phyloP scores from a whole-genome alignment of 2,888 invertebrate species.

The Muscina levida region DNA sequence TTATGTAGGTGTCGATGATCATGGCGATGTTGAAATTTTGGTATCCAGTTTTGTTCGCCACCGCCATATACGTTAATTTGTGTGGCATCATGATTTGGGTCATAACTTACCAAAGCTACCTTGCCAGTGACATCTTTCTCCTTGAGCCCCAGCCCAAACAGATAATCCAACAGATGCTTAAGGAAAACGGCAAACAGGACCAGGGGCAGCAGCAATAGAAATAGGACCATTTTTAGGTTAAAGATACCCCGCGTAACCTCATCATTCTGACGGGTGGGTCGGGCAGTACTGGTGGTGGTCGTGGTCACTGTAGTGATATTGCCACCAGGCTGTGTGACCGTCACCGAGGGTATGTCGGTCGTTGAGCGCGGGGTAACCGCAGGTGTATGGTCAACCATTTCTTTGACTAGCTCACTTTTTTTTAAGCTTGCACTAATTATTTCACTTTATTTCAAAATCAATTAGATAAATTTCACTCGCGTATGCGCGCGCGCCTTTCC shows the following conservation, averaged over 20 bases:
- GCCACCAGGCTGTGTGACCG: constrained; percentile 41
- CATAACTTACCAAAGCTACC: constrained; percentile 77
- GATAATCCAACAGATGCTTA: constrained; percentile 77
- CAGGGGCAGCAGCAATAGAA: constrained; percentile 74
- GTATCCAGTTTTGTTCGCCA: not conserved
- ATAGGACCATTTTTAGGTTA: constrained; percentile 75
- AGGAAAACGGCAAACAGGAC: constrained; percentile 75
- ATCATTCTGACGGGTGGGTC: constrained; percentile 69
- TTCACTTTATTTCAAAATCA: constrained; percentile 43
- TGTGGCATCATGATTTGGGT: not conserved
- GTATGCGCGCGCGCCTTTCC: constrained; percentile 48
- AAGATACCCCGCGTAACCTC: constrained; percentile 74
- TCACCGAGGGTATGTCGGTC: constrained; percentile 53
- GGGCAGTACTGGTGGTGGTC: constrained; percentile 23
- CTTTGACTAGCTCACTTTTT: constrained; percentile 1
- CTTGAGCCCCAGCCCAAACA: constrained; percentile 74
- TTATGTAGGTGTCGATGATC: not conserved
- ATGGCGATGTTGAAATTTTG: not conserved
- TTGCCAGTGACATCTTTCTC: constrained; percentile 78
- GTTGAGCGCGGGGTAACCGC: constrained; percentile 74
- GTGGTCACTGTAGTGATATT: constrained; percentile 35
- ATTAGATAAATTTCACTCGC: constrained; percentile 34
- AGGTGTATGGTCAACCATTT: constrained; percentile 51
- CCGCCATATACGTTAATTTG: not conserved
- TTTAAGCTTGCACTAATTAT: not conserved